phyloP scores from a whole-genome alignment of 1,140 invertebrate genomes.

The Drosophila virilis region DNA sequence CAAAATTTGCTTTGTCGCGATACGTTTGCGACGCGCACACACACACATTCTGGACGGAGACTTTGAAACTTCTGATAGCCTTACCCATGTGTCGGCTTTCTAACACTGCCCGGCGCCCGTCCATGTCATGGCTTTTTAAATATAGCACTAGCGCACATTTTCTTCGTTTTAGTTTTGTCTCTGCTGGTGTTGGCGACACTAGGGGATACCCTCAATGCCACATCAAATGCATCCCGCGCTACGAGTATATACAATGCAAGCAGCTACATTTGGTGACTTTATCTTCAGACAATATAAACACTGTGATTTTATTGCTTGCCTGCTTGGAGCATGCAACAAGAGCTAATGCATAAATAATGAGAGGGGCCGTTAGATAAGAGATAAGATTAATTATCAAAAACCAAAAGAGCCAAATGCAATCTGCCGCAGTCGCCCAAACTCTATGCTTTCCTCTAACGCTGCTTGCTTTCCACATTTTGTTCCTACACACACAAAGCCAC shows the following conservation, averaged over 20 bases:
- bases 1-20: constrained; percentile 53
- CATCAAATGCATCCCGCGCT: too few relatives aligned
- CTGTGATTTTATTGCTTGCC: too few relatives aligned
- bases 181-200: constrained; percentile 43
- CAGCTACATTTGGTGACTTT: too few relatives aligned
- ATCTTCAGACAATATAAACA: too few relatives aligned
- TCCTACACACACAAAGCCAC: not conserved
- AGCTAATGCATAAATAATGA: constrained; percentile 77
- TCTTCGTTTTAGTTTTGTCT: constrained; percentile 26
- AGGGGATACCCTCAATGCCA: too few relatives aligned
- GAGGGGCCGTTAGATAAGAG: constrained; percentile 61
- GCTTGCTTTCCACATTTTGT: constrained; percentile 14
- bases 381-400: constrained; percentile 74
- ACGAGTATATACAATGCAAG: too few relatives aligned
- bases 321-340: constrained; percentile 53
- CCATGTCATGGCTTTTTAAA: constrained; percentile 62
- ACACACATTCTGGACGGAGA: constrained; percentile 24
- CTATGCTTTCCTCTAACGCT: not conserved
- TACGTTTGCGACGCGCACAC: constrained; percentile 20
- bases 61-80: constrained; percentile 79
- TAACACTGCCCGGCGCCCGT: constrained; percentile 1
- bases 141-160: constrained; percentile 60
- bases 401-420: constrained; percentile 59
- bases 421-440: constrained; percentile 52
- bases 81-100: constrained; percentile 62